A percentile compares a stretch with the other conserved stretches of the same genome.
Evolutionary conservation across 2,113 vertebrate species (phyloP).

Genomic region (Neolamprologus kungweensis): DNA sequence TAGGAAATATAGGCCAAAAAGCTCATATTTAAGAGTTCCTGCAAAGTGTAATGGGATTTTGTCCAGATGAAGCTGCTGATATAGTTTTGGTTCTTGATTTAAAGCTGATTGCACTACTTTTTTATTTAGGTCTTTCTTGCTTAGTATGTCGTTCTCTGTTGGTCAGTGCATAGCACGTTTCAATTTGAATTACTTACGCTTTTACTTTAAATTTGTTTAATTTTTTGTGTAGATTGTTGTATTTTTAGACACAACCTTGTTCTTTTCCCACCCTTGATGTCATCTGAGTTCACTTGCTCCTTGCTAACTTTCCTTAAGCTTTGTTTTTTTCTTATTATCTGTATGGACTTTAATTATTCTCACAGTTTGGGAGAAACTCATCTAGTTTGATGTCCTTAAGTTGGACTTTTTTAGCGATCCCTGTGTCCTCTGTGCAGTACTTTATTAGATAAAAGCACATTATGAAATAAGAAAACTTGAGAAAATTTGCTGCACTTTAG

Average conservation of each 20-base stretch:
- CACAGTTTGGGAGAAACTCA: not conserved
- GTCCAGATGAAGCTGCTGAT: not conserved
- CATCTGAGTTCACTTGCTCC: not conserved
- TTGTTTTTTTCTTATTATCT: not conserved
- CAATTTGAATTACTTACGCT: not conserved
- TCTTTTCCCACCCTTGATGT: not conserved
- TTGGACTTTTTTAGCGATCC: not conserved
- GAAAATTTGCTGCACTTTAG: not conserved
- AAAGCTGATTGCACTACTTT: not conserved
- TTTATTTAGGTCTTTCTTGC: not conserved
- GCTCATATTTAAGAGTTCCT: not conserved
- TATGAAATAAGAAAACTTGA: not conserved
- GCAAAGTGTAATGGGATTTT: not conserved
- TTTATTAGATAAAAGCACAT: not conserved
- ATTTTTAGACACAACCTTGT: not conserved
- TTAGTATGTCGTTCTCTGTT: not conserved
- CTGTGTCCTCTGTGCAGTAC: not conserved
- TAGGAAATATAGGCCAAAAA: not conserved
- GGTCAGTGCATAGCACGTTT: not conserved
- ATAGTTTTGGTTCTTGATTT: not conserved
- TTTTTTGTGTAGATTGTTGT: not conserved
- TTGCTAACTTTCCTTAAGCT: not conserved
- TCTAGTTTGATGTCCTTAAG: not conserved
- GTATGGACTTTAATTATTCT: not conserved
- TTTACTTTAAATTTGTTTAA: not conserved